Evolutionary conservation across 2,888 invertebrate genomes (phyloP).

Genomic region (Dryadula phaetusa): DNA sequence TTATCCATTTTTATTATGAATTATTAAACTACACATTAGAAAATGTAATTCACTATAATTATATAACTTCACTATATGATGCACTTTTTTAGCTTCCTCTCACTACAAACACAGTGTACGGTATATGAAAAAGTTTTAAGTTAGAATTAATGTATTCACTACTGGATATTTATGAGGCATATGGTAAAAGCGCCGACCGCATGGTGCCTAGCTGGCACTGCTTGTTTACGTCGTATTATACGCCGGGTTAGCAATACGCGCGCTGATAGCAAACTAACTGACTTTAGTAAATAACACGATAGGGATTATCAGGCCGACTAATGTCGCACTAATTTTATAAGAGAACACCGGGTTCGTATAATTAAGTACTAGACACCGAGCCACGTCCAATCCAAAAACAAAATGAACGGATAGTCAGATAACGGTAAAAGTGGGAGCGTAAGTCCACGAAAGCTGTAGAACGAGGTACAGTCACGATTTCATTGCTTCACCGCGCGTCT

Average conservation of each 20-base stretch:
- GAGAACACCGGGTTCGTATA: conserved; percentile 51
- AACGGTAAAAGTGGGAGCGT: conserved; percentile 81
- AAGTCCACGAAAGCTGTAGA: conserved; percentile 77
- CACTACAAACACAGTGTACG: conserved; percentile 51
- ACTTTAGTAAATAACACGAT: conserved; percentile 35
- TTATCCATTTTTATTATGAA: conserved; percentile 69
- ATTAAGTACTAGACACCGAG: conserved; percentile 61
- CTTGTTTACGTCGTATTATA: conserved; percentile 66
- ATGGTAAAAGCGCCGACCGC: conserved; percentile 74
- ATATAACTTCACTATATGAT: conserved; percentile 24
- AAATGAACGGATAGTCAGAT: conserved; percentile 71
- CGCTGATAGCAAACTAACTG: conserved; percentile 43
- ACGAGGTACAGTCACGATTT: conserved; percentile 67
- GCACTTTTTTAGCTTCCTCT: conserved; percentile 30
- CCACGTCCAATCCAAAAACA: conserved; percentile 71
- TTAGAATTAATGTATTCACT: conserved; percentile 48
- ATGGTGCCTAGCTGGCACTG: conserved; percentile 81
- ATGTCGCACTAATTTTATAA: conserved; percentile 61
- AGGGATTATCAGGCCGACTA: conserved; percentile 56
- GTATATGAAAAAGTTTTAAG: conserved; percentile 38
- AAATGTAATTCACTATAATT: conserved; percentile 58
- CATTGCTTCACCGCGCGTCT: conserved; percentile 74
- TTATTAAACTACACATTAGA: conserved; percentile 56
- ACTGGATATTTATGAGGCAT: conserved; percentile 63
- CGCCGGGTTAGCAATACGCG: conserved; percentile 54